These are phyloP conservation scores for Lampris incognitus DNA, from an alignment of 2,113 vertebrate species.

Conservation along the genomic window DNA sequence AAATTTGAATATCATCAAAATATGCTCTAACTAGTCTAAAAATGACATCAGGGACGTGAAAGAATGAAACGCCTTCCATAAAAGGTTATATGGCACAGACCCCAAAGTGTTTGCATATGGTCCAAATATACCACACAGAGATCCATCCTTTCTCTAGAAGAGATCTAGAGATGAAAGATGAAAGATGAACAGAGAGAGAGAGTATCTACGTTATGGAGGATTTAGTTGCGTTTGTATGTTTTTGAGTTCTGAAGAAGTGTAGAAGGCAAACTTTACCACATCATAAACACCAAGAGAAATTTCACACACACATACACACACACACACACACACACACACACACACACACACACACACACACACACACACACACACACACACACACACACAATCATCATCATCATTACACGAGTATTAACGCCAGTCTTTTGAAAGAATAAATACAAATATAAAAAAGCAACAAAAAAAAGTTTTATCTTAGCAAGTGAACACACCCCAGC, in stretches of 20 bases:
- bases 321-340: background rate
- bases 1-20: too few species aligned
- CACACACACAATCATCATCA: background rate
- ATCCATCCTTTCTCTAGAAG: slow-evolving; percentile 6
- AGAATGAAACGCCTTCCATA: too few species aligned
- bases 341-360: background rate
- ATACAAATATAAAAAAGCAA: slow-evolving; percentile 11
- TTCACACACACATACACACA: background rate
- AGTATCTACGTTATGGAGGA: background rate
- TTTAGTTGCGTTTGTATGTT: background rate
- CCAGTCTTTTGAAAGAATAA: background rate
- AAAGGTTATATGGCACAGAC: too few species aligned
- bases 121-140: too few species aligned
- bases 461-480: slow-evolving; percentile 6
- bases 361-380: slow-evolving; percentile 13
- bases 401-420: background rate
- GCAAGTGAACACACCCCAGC: slow-evolving; percentile 15
- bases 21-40: too few species aligned
- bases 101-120: too few species aligned
- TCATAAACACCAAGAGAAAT: background rate
- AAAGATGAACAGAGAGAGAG: slow-evolving; percentile 32
- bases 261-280: background rate
- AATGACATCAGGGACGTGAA: too few species aligned
- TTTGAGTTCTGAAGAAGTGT: slow-evolving; percentile 4
- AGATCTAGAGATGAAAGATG: slow-evolving; percentile 22